Evolutionary conservation across 2,888 invertebrate genomes (phyloP), one percentile per base, ranked within the genome.

Genomic region (Tinea pellionella): DNA sequence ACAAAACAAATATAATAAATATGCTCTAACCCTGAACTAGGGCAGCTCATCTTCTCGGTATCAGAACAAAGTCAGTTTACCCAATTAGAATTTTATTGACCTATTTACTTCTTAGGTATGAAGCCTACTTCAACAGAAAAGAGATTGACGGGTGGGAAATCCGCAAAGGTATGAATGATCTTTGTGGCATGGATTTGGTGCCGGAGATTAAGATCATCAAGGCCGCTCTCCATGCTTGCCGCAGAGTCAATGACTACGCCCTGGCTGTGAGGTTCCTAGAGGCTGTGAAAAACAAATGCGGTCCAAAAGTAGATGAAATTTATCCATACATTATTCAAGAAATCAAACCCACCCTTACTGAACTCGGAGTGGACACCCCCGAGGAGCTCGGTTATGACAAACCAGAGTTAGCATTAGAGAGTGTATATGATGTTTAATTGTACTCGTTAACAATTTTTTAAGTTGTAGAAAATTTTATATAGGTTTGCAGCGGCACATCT

Each of bases 371-470:
- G 67, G 92, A 92, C 61, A 97, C 98, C 30, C 95, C 95, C 0
- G 98, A 98, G 78, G 96, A 99, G 75, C 89, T 99, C 70, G 98
- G 98, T 63, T 98, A 96, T 72, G 98, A 98, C 83, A 94, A 97
- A 84, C 99, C 99, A 61, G 98, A 99, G 86, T 87, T 99, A 78
- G 96, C 95, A 63, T 88, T 96, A 65, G 83, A 92, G 69, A 90
- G 89, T 70, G 92, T 94, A 61, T 93, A 90, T 72, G 92, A 94
- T 62, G 89, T 92, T 70, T 89, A 90, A 81, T 68, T 68, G 68
- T 67, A 32, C 12, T 24, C n/a, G n/a, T 1, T 29, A 56, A 53
- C 18, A 56, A 56, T 57, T 19, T 24, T 3, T n/a, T 19, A 55
- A 29, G 57, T 53, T 18, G 53, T 53, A 53, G 53, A 53, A 53